phyloP scores from a whole-genome alignment of 1,140 invertebrate species.

The Drosophila rufa region DNA sequence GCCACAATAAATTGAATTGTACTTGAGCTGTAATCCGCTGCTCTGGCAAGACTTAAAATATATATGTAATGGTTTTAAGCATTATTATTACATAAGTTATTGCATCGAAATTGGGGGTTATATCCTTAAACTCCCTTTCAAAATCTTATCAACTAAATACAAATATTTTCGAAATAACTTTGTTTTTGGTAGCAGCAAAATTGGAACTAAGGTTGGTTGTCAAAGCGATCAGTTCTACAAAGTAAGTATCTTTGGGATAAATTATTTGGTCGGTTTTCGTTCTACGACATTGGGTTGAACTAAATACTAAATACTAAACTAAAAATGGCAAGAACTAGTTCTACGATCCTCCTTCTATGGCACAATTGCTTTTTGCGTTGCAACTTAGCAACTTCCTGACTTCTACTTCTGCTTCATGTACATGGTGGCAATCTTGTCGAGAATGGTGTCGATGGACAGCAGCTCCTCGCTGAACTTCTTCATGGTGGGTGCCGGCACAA shows the following conservation, averaged over 20 bases:
- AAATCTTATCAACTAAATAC: constrained; percentile 14
- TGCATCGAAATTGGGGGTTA: constrained; percentile 25
- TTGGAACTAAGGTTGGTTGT: constrained; percentile 29
- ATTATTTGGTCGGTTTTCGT: constrained; percentile 61
- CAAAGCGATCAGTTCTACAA: constrained; percentile 37
- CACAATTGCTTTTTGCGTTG: constrained; percentile 51
- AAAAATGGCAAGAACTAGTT: constrained; percentile 78
- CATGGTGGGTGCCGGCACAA: constrained; percentile 92
- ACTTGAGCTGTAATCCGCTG: constrained; percentile 36
- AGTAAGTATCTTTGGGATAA: constrained; percentile 67
- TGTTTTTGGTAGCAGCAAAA: constrained; percentile 59
- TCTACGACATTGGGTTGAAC: constrained; percentile 38
- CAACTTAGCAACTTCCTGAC: constrained; percentile 18
- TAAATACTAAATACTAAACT: constrained; percentile 31
- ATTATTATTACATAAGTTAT: constrained; percentile 35
- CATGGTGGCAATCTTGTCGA: constrained; percentile 87
- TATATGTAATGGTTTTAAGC: constrained; percentile 9
- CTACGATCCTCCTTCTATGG: constrained; percentile 64
- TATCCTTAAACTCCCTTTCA: background rate
- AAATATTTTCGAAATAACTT: constrained; percentile 10
- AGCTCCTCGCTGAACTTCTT: constrained; percentile 90
- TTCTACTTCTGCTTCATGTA: constrained; percentile 81
- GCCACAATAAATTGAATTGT: constrained; percentile 60
- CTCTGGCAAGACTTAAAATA: constrained; percentile 64
- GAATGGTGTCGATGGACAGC: constrained; percentile 90